Evolutionary conservation across 2,888 invertebrate genomes (phyloP).

Genomic region (Machimus atricapillus): DNA sequence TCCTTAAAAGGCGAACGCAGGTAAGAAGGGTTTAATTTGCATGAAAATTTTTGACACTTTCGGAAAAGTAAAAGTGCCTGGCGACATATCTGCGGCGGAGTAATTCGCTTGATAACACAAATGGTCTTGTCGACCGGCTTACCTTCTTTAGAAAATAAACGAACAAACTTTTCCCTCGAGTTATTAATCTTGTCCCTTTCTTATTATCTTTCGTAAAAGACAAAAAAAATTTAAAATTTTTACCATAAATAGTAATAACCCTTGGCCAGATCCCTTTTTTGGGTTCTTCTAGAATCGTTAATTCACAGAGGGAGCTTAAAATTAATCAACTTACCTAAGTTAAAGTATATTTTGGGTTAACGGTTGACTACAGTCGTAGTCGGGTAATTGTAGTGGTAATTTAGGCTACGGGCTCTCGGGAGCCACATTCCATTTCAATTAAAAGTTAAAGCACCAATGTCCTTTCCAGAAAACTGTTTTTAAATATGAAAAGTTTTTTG

Average conservation of each 20-base stretch:
- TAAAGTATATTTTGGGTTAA: constrained; percentile 10
- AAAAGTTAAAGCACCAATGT: constrained; percentile 1
- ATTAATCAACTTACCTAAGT: constrained; percentile 25
- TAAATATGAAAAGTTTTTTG: constrained; percentile 36
- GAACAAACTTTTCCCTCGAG: not conserved
- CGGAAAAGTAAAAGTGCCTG: not conserved
- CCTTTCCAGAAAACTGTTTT: constrained; percentile 29
- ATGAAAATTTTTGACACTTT: not conserved
- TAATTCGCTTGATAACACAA: not conserved
- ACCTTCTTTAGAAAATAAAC: not conserved
- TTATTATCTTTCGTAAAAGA: not conserved
- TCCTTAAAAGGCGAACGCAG: not conserved
- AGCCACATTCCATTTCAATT: constrained; percentile 22
- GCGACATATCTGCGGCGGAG: not conserved
- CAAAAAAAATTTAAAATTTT: constrained; percentile 1
- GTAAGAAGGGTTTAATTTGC: not conserved
- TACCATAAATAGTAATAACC: constrained; percentile 27
- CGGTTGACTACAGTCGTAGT: not conserved
- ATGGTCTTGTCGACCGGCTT: not conserved
- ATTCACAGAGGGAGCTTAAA: constrained; percentile 18
- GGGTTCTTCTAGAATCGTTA: not conserved
- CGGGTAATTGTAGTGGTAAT: not conserved
- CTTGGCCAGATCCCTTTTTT: not conserved
- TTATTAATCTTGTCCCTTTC: constrained; percentile 30
- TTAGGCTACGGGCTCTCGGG: not conserved